phyloP scores from a whole-genome alignment of 2,888 invertebrate species.

The Drosophila anomalata region DNA sequence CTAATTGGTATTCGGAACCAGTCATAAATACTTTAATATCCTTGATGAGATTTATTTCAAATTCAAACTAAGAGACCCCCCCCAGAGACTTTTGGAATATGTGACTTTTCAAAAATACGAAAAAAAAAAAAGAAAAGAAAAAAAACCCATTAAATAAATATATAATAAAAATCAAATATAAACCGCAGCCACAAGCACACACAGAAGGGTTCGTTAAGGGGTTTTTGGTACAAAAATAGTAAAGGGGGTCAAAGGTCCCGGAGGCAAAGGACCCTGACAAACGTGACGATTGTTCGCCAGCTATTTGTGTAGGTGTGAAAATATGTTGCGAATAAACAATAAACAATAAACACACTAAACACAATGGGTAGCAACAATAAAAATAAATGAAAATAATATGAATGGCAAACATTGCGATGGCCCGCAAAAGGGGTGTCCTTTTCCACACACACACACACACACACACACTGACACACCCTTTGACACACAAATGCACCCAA shows the following conservation, averaged over 20 bases:
- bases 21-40: no score
- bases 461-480: constrained; percentile 46
- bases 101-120: not conserved
- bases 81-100: not conserved
- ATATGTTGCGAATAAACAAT: constrained; percentile 76
- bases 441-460: constrained; percentile 29
- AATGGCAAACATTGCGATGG: constrained; percentile 65
- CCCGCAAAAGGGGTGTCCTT: constrained; percentile 29
- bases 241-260: constrained; percentile 38
- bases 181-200: not conserved
- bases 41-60: not conserved
- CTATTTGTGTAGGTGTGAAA: constrained; percentile 82
- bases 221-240: constrained; percentile 6
- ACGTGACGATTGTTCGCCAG: constrained; percentile 71
- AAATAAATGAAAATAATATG: constrained; percentile 72
- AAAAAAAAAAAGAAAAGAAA: not conserved
- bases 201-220: constrained; percentile 5
- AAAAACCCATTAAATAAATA: not conserved
- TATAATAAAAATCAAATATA: constrained; percentile 1
- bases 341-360: constrained; percentile 59
- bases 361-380: constrained; percentile 58
- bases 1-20: no score
- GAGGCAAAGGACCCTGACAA: constrained; percentile 50
- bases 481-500: constrained; percentile 38
- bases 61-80: not conserved